Evolutionary conservation across 2,113 vertebrate genomes (phyloP).

Genomic region (Protobothrops mucrosquamatus): DNA sequence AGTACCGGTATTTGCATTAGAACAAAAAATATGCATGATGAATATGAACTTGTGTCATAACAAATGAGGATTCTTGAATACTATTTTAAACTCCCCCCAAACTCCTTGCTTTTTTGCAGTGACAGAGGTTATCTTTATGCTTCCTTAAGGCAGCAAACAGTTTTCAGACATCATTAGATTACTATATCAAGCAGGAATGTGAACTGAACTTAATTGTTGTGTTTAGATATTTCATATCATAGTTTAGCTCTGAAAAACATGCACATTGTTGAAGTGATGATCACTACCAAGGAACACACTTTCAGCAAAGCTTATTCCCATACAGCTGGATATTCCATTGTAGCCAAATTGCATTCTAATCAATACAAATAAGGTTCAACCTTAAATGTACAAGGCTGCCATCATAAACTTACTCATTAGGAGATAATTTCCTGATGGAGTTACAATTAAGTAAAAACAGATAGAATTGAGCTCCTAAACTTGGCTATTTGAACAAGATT

Average conservation of each 20-base stretch:
- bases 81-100: neutral
- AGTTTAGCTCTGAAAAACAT: slow-evolving; percentile 49
- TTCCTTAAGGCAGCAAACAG: neutral
- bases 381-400: neutral
- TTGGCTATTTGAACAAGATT: neutral
- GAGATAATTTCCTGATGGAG: neutral
- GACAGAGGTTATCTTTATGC: neutral
- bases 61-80: neutral
- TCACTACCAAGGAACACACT: neutral
- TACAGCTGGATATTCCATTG: neutral
- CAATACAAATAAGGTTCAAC: neutral
- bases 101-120: neutral
- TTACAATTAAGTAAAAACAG: neutral
- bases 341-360: neutral
- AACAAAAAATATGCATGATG: neutral
- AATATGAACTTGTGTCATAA: neutral
- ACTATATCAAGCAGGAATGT: slow-evolving; percentile 43
- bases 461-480: neutral
- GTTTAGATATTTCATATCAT: slow-evolving; percentile 45
- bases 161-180: slow-evolving; percentile 54
- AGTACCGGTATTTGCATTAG: neutral
- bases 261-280: slow-evolving; percentile 31
- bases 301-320: slow-evolving; percentile 3
- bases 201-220: slow-evolving; percentile 28
- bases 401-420: neutral